phyloP scores from a whole-genome alignment of 2,113 vertebrate species.

The Perognathus longimembris region DNA sequence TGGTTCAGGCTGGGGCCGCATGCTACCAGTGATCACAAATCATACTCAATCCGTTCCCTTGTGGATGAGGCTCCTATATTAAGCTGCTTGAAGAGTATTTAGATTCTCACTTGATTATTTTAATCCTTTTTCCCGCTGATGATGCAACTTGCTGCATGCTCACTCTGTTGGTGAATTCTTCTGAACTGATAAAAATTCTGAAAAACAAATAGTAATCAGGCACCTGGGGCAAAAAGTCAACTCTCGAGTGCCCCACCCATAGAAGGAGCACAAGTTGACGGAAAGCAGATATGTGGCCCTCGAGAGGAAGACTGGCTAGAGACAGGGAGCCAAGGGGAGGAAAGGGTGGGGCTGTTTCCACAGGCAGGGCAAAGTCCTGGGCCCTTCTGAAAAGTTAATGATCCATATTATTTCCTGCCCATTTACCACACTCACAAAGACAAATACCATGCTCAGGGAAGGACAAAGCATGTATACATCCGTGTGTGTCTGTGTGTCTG shows the following conservation, averaged over 20 bases:
- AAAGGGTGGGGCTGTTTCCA: background rate
- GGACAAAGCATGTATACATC: no score
- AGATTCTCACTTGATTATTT: background rate
- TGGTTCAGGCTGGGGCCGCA: no score
- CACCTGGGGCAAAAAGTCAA: background rate
- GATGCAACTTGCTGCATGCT: background rate
- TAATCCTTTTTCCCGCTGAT: background rate
- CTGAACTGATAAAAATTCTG: background rate
- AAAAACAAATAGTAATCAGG: background rate
- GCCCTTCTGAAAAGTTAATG: fast-evolving
- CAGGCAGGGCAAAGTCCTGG: no score
- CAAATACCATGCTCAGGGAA: background rate
- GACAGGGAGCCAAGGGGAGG: background rate
- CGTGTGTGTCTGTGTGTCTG: no score
- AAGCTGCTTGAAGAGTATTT: background rate
- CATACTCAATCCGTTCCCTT: background rate
- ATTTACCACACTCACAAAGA: background rate
- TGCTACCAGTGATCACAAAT: background rate
- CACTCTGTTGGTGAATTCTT: background rate
- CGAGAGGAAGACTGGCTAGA: fast-evolving
- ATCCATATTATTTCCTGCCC: background rate
- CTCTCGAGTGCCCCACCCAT: background rate
- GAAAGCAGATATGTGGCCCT: background rate
- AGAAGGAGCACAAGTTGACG: background rate
- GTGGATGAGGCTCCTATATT: background rate